Base-by-base conservation (phyloP, 1,140 invertebrate species). In the Drosophila equinoxialis region DNA sequence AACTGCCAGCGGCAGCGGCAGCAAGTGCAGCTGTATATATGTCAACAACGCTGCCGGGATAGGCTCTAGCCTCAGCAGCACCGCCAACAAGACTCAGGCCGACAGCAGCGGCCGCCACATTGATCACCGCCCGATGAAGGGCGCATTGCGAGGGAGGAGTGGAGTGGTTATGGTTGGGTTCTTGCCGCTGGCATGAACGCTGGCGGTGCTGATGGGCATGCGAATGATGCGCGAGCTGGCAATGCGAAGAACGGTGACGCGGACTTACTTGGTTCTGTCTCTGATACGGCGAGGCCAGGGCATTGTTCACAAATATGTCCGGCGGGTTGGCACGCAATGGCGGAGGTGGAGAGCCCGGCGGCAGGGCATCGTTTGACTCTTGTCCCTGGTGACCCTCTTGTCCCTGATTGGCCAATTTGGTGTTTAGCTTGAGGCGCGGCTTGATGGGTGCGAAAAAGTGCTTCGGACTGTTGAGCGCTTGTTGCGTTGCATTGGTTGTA, bases 381-480 rank as follows among this genome's bases (percentile, higher is more conserved):
- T 39, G 37, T 20, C 65, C 35, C 6, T 57, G 41, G 8, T 51
- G 6, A 20, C 42, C 57, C 61, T 66, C 57, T 30, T 68, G 64
- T 23, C 60, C 55, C 62, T 81, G 77, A 61, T 91, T 91, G 55
- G 90, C 90, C 39, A 91, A 58, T 66, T 85, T 77, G 26, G 90
- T 91, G 71, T 91, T 84, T 65, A 91, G 70, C 80, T 83, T 91
- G 20, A 91, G 76, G 65, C 90, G 89, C 59, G 91, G 89, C 75
- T 92, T 92, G 8, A 92, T 76, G 33, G 91, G 91, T 6, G 91
- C 84, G 76, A 92, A 92, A 64, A 92, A 92, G 58, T 92, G 91
- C 72, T 91, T 92, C 6, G 87, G 90, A 68, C 81, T 91, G 39
- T 90, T 90, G 66, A 85, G 81, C 64, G 77, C 64, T 74, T 77